Evolutionary conservation across 2,113 vertebrate genomes (phyloP), one percentile per base, ranked within the genome.

Genomic region (Poecile atricapillus): DNA sequence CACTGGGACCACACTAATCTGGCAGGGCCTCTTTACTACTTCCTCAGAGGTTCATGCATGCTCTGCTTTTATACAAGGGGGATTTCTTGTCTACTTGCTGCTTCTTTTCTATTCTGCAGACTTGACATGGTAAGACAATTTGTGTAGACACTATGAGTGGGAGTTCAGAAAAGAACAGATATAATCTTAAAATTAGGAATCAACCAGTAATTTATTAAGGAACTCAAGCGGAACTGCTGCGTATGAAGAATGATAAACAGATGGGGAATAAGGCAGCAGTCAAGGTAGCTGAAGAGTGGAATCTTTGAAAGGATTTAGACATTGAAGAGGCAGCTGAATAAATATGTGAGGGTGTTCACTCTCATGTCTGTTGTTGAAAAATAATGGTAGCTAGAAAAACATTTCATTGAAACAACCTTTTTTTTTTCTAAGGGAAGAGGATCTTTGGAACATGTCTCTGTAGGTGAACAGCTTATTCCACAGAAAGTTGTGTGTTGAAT

Each of bases 111-210:
- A 9, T 89, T 96, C 73, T 77, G 62, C 86, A 94, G 59, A 69
- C 75, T 92, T 96, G 83, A 94, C 71, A 74, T 20, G 64, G 82
- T 93, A 83, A 88, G 87, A 87, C 23, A 22, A 87, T 93, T 95
- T 89, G 73, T 96, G 47, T 77, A 96, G 90, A 92, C 67, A 44
- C 74, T 78, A 4, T 56, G 91, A 90, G 91, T 94, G 86, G 85
- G 94, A 93, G 87, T 94, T 97, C 74, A 92, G 64, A 87, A 95
- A 96, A 96, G 92, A 94, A 71, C 80, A 91, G 95, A 80, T 91
- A 86, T 92, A 96, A 94, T 95, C 91, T 97, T 87, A 94, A 94
- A 94, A 97, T 96, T 96, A 96, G 81, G 83, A 93, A 89, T 94
- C 92, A 87, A 89, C 73, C 92, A 89, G 87, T 84, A 96, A 96